Evolutionary conservation across 2,888 invertebrate genomes (phyloP).

Genomic region (Drosophila greeni): DNA sequence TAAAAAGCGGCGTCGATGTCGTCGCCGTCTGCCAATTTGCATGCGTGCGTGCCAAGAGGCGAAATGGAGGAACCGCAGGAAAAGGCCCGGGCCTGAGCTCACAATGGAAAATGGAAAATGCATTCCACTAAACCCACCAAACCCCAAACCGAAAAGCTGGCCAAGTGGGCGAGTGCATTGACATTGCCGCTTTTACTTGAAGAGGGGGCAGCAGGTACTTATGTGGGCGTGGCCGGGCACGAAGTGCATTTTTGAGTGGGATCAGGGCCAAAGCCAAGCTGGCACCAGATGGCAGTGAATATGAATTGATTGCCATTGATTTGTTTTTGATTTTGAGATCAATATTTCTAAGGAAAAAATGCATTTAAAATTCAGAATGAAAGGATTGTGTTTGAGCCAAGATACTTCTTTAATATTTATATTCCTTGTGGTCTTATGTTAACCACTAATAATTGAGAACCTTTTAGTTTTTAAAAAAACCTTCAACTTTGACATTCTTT

Average conservation of each 20-base stretch:
- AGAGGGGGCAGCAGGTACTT: slow-evolving; percentile 7
- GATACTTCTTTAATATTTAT: neutral
- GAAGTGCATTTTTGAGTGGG: slow-evolving; percentile 8
- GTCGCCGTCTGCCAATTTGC: slow-evolving; percentile 50
- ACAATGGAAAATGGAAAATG: slow-evolving; percentile 36
- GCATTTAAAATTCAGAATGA: too few species aligned
- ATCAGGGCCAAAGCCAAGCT: slow-evolving; percentile 32
- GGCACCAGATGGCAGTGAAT: slow-evolving; percentile 6
- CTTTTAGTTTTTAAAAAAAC: neutral
- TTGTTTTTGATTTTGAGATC: neutral
- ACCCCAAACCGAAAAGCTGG: slow-evolving; percentile 25
- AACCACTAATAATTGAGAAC: neutral
- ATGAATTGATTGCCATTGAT: neutral
- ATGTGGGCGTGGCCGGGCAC: slow-evolving; percentile 17
- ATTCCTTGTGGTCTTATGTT: neutral
- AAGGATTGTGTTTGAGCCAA: neutral
- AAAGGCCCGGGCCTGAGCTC: slow-evolving; percentile 26
- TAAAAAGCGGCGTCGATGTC: slow-evolving; percentile 21
- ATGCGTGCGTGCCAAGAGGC: slow-evolving; percentile 55
- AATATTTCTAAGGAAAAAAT: too few species aligned
- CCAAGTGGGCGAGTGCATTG: slow-evolving; percentile 62
- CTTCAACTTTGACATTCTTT: too few species aligned
- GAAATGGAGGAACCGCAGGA: slow-evolving; percentile 15
- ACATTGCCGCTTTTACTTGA: slow-evolving; percentile 27
- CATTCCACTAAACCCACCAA: slow-evolving; percentile 20